These are phyloP conservation scores for Drosophila ambigua DNA, from an alignment of 1,140 invertebrate genomes.

Conservation along the genomic window DNA sequence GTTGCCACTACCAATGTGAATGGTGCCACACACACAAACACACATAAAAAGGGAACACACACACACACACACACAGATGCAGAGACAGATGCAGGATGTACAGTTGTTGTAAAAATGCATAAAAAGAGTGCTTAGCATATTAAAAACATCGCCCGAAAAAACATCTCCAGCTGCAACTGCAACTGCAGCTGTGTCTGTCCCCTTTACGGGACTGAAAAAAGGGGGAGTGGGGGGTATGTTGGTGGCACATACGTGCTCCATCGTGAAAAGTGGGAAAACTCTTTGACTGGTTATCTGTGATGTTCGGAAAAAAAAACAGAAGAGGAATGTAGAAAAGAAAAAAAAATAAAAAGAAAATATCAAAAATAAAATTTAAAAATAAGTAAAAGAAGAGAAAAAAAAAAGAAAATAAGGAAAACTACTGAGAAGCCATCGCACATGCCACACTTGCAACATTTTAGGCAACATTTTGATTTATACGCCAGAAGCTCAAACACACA, in stretches of 20 bases:
- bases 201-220: slow-evolving; percentile 8
- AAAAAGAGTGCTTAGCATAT: slow-evolving; percentile 71
- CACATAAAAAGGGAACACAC: neutral
- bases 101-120: slow-evolving; percentile 65
- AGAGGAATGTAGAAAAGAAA: too few relatives aligned
- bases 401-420: neutral
- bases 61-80: slow-evolving; percentile 2
- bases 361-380: too few relatives aligned
- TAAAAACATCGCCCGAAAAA: slow-evolving; percentile 62
- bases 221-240: too few relatives aligned
- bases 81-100: neutral
- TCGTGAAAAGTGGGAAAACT: too few relatives aligned
- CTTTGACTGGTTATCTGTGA: too few relatives aligned
- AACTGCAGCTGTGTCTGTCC: slow-evolving; percentile 33
- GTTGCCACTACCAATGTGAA: slow-evolving; percentile 38
- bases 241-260: too few relatives aligned
- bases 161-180: slow-evolving; percentile 26
- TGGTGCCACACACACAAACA: slow-evolving; percentile 25
- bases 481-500: slow-evolving; percentile 14
- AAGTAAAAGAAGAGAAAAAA: neutral
- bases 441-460: slow-evolving; percentile 50
- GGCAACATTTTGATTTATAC: slow-evolving; percentile 65
- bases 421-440: slow-evolving; percentile 15
- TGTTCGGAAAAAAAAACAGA: too few relatives aligned
- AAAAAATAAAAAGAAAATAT: too few relatives aligned